phyloP scores from a whole-genome alignment of 1,140 invertebrate genomes.

The Chironomus tepperi region DNA sequence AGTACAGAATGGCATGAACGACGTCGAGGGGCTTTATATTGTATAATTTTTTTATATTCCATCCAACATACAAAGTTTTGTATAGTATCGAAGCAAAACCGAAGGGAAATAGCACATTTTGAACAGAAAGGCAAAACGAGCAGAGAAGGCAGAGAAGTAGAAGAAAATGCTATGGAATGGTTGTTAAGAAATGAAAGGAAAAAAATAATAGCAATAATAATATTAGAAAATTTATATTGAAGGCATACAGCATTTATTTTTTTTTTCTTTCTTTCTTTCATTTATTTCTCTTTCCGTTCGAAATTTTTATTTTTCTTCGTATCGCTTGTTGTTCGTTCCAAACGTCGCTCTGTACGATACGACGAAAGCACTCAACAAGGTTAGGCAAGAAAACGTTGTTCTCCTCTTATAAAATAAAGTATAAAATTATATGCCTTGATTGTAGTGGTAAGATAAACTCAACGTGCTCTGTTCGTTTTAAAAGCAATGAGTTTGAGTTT shows the following conservation, averaged over 20 bases:
- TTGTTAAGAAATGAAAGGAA: background rate
- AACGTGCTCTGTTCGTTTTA: background rate
- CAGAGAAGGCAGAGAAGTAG: background rate
- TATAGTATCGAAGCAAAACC: background rate
- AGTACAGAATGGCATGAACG: slow-evolving; percentile 8
- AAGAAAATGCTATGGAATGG: slow-evolving; percentile 15
- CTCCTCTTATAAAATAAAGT: background rate
- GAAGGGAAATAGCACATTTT: slow-evolving; percentile 22
- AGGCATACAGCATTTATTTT: slow-evolving; percentile 19
- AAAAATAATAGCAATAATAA: slow-evolving; percentile 14
- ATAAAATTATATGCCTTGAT: slow-evolving; percentile 22
- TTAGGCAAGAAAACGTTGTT: slow-evolving; percentile 17
- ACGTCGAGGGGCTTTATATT: slow-evolving; percentile 23
- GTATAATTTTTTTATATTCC: slow-evolving; percentile 15
- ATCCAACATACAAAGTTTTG: slow-evolving; percentile 21
- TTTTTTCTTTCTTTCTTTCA: slow-evolving; percentile 14
- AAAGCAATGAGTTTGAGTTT: slow-evolving; percentile 18
- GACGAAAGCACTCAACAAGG: slow-evolving; percentile 16
- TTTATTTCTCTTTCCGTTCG: slow-evolving; percentile 21
- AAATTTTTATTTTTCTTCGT: slow-evolving; percentile 17
- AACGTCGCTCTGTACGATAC: slow-evolving; percentile 11
- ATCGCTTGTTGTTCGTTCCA: slow-evolving; percentile 2
- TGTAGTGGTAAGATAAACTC: slow-evolving; percentile 19
- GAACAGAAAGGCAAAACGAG: background rate
- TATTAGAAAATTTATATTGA: slow-evolving; percentile 23